Conservation (phyloP, 1,140 invertebrate species). For the Tetranychus cinnabarinus region DNA sequence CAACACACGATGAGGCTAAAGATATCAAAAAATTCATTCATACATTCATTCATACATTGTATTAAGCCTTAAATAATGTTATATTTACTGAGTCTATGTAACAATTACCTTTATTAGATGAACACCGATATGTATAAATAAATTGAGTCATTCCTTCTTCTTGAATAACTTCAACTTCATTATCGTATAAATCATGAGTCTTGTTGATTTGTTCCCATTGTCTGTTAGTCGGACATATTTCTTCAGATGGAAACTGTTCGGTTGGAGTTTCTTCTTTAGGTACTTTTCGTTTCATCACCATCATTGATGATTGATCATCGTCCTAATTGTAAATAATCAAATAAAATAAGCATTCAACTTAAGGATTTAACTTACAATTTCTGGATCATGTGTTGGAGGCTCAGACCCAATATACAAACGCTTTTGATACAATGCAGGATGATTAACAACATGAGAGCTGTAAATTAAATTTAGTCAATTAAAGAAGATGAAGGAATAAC, state of each 20-base stretch:
- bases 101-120: constrained; percentile 2
- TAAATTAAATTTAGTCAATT: neutral
- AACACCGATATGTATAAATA: constrained; percentile 14
- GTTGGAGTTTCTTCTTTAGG: too few species aligned
- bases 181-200: constrained; percentile 14
- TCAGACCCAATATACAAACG: constrained; percentile 13
- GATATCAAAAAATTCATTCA: neutral
- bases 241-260: constrained; percentile 12
- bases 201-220: constrained; percentile 14
- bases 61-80: neutral
- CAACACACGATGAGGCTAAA: constrained; percentile 7
- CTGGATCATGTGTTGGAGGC: constrained; percentile 11
- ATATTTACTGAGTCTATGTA: too few species aligned
- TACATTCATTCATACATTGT: too few species aligned
- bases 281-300: neutral
- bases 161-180: constrained; percentile 13
- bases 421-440: constrained; percentile 14
- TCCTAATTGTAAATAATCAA: neutral
- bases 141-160: constrained; percentile 13
- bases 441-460: constrained; percentile 11
- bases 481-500: neutral
- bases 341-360: too few species aligned
- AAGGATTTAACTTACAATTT: neutral
- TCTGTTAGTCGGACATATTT: constrained; percentile 14
- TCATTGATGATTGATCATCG: neutral